Conservation (phyloP, 1,140 invertebrate genomes). For the Tetramorium parvispinum region DNA sequence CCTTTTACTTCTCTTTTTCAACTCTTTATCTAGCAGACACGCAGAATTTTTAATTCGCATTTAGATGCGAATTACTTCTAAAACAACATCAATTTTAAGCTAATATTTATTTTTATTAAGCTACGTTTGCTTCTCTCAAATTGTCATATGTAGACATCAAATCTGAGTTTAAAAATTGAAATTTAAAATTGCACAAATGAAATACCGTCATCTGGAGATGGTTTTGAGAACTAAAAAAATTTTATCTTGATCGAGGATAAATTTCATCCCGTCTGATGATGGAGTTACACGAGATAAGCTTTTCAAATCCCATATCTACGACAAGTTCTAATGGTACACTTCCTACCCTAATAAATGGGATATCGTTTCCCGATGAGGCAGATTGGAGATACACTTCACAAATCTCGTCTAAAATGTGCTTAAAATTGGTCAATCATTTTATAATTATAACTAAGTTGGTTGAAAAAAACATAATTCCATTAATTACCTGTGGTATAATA, state of each 20-base stretch:
- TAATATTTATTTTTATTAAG: neutral
- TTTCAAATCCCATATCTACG: constrained; percentile 81
- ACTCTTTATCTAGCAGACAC: neutral
- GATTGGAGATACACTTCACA: constrained; percentile 70
- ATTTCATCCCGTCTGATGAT: too few species aligned
- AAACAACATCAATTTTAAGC: neutral
- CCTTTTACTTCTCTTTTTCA: neutral
- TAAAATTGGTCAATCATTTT: neutral
- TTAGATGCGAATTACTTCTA: neutral
- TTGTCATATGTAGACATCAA: neutral
- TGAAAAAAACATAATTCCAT: neutral
- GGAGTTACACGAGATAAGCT: constrained; percentile 79
- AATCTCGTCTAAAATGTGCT: constrained; percentile 70
- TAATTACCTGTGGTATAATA: constrained; percentile 60
- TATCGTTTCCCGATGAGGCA: constrained; percentile 58
- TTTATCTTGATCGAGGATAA: too few species aligned
- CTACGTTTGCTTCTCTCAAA: neutral
- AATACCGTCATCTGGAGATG: too few species aligned
- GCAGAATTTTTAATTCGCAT: neutral
- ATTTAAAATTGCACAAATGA: too few species aligned
- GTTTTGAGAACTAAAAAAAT: too few species aligned
- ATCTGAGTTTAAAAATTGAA: too few species aligned
- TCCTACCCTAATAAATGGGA: constrained; percentile 69
- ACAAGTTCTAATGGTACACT: constrained; percentile 79
- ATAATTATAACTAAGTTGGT: neutral